Evolutionary conservation across 2,888 invertebrate species (phyloP), one percentile per base, ranked within the genome.

Genomic region (Scaptomyza reducta): DNA sequence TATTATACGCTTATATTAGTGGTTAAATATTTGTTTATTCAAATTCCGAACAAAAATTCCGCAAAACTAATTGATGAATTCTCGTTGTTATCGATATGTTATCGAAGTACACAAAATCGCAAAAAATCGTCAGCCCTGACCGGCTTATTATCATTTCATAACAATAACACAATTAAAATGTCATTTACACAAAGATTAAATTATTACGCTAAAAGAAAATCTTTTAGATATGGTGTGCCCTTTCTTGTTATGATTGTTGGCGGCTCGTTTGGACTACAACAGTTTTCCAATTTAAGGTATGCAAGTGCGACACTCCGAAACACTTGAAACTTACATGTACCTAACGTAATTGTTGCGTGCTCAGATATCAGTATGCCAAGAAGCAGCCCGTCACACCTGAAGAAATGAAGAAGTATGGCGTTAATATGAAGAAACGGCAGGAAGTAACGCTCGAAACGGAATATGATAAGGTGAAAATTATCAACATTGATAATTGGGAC

Each of bases 401-500:
- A 68, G 94, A 96, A 88, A 93, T 95, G 53, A 93, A 95, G 77
- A 94, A 95, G 89, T 87, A 92, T 89, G 96, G 96, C 2, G 92
- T 96, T 11, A 84, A 91, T 66, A 94, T 94, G 93, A 95, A 95
- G 79, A 93, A 93, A 86, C 92, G 93, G 0, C 93, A 93, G 46
- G 94, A 95, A 87, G 95, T 95, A 0, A 95, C 96, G 0, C 89
- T 97, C 73, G 97, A 97, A 91, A 91, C 92, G 38, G 94, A 95
- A 77, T 97, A 94, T 92, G 95, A 96, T 76, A 95, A 95, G 91
- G 93, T 96, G 3, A 93, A 96, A 90, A 91, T 93, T 57, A 90
- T 95, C 40, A 95, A 97, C 89, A 94, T 96, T 76, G 95, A 97
- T 73, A 94, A 95, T 79, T 98, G 97, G 97, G 94, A 96, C 89